Conservation (phyloP, 2,113 vertebrate genomes). For the Grus americana region DNA sequence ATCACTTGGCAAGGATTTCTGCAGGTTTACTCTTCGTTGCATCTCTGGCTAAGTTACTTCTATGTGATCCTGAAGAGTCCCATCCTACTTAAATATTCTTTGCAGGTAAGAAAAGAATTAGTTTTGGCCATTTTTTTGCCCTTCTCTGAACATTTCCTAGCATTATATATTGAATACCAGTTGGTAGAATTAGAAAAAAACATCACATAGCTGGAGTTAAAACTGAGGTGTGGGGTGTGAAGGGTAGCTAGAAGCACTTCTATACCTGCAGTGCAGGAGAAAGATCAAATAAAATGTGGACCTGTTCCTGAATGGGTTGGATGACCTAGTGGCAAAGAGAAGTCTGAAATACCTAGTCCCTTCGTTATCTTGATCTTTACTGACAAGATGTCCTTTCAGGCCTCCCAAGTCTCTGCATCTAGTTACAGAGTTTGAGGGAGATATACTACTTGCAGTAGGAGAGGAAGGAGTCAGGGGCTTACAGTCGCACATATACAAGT, state of each 20-base stretch:
- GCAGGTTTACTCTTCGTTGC: neutral
- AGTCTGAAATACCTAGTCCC: neutral
- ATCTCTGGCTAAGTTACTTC: neutral
- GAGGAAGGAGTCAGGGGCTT: neutral
- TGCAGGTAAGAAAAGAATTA: neutral
- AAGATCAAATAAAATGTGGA: neutral
- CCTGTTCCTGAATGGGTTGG: neutral
- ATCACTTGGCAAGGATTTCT: neutral
- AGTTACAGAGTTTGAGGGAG: neutral
- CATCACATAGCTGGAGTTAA: neutral
- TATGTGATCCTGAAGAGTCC: neutral
- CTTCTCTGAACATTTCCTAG: neutral
- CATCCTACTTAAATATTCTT: neutral
- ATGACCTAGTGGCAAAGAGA: neutral
- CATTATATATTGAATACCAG: neutral
- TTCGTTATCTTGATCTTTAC: neutral
- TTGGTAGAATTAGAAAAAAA: neutral
- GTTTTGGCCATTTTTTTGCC: neutral
- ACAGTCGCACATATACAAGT: neutral
- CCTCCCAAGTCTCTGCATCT: neutral
- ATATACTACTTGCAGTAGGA: neutral
- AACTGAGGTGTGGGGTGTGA: neutral
- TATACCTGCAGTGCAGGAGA: neutral
- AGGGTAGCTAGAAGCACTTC: neutral
- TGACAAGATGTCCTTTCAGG: neutral